Conservation (phyloP, 2,888 invertebrate genomes). For the Auanema freiburgensis region DNA sequence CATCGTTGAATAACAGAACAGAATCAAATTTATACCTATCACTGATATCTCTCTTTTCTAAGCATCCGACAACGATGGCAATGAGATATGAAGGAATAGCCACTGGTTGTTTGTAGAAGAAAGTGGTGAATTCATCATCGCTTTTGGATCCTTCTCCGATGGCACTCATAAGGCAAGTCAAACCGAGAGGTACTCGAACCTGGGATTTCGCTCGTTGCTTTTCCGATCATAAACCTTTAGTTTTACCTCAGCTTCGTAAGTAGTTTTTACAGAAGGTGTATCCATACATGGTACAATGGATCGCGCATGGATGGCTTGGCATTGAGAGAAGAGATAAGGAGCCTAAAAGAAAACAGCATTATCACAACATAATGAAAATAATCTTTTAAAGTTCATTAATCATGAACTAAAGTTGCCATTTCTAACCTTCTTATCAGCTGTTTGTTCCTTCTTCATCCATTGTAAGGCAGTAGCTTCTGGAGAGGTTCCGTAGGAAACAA, state of each 20-base stretch:
- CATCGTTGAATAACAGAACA: too few species aligned
- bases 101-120: constrained; percentile 69
- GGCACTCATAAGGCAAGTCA: constrained; percentile 89
- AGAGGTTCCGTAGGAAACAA: constrained; percentile 51
- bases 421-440: constrained; percentile 80
- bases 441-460: constrained; percentile 85
- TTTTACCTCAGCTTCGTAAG: constrained; percentile 75
- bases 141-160: constrained; percentile 49
- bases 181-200: constrained; percentile 76
- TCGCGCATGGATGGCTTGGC: constrained; percentile 58
- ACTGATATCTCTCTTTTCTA: constrained; percentile 70
- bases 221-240: neutral
- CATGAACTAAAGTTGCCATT: constrained; percentile 3
- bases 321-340: constrained; percentile 54
- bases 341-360: constrained; percentile 17
- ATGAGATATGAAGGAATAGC: constrained; percentile 87
- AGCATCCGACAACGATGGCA: constrained; percentile 82
- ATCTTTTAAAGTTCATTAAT: neutral
- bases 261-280: constrained; percentile 87
- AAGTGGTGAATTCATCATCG: constrained; percentile 42
- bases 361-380: neutral
- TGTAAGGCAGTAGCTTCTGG: constrained; percentile 75
- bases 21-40: constrained; percentile 65
- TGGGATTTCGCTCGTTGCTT: constrained; percentile 48
- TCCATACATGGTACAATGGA: constrained; percentile 88